Conservation (phyloP, 2,113 vertebrate species). For the Orientallactaga bullata region DNA sequence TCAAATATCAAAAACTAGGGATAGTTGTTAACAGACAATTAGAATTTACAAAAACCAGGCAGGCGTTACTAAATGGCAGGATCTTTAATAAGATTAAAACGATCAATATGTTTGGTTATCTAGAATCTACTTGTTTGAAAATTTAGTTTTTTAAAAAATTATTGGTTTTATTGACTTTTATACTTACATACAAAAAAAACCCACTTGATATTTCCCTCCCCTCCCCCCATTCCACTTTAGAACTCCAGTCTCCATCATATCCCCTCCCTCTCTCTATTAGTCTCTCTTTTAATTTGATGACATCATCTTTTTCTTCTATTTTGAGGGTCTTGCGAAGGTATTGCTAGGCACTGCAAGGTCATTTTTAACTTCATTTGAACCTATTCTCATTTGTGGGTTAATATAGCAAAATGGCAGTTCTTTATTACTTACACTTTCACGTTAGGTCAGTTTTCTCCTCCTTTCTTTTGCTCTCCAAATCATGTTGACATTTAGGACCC, state of each 20-base stretch:
- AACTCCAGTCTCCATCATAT: too few relatives aligned
- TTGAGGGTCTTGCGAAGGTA: too few relatives aligned
- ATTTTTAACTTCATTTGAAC: neutral
- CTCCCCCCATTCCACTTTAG: too few relatives aligned
- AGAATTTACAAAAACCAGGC: neutral
- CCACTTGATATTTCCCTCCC: too few relatives aligned
- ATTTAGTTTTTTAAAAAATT: neutral
- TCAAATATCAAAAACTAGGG: neutral
- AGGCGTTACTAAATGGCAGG: neutral
- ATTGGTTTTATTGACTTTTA: too few relatives aligned
- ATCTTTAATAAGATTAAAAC: slow-evolving; percentile 48
- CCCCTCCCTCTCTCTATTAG: too few relatives aligned
- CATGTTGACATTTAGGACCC: neutral
- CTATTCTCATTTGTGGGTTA: neutral
- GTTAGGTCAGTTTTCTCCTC: neutral
- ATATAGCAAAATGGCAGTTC: neutral
- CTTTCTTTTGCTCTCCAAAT: neutral
- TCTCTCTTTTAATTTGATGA: too few relatives aligned
- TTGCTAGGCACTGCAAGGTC: too few relatives aligned
- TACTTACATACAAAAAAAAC: too few relatives aligned
- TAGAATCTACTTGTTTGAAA: slow-evolving; percentile 4
- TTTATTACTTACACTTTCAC: neutral
- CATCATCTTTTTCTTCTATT: too few relatives aligned
- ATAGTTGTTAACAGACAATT: neutral
- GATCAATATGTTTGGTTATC: slow-evolving; percentile 2